phyloP scores from a whole-genome alignment of 2,888 invertebrate genomes.

The Malthinus flaveolus region DNA sequence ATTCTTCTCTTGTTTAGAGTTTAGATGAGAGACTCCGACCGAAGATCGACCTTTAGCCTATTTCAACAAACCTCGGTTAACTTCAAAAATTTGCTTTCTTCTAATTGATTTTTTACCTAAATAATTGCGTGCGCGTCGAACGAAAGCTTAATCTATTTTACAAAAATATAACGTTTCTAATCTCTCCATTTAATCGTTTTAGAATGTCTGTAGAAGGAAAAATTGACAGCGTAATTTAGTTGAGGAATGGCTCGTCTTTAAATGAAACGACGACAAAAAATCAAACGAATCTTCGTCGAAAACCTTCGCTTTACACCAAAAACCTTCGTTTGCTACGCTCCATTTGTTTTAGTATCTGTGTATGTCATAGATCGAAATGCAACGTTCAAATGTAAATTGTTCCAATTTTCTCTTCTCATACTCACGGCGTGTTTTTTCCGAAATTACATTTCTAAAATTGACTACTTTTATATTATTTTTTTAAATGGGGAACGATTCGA shows the following conservation, averaged over 20 bases:
- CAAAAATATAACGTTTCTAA: conserved; percentile 13
- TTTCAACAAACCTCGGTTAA: conserved; percentile 4
- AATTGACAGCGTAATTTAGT: conserved; percentile 19
- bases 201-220: conserved; percentile 6
- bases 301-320: conserved; percentile 16
- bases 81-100: conserved; percentile 2
- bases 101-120: conserved; percentile 3
- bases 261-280: conserved; percentile 16
- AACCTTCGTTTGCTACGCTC: conserved; percentile 19
- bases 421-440: conserved; percentile 2
- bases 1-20: neutral
- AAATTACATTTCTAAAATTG: neutral
- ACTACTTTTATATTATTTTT: no score
- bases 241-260: conserved; percentile 14
- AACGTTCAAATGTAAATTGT: conserved; percentile 25
- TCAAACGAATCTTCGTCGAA: conserved; percentile 18
- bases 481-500: no score
- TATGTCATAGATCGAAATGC: conserved; percentile 26
- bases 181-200: conserved; percentile 9
- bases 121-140: conserved; percentile 10
- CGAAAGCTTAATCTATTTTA: conserved; percentile 13
- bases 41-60: neutral
- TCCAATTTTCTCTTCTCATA: conserved; percentile 23
- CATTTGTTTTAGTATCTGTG: conserved; percentile 25
- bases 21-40: neutral